phyloP scores from a whole-genome alignment of 2,797 vertebrate species.

The Anguilla anguilla region DNA sequence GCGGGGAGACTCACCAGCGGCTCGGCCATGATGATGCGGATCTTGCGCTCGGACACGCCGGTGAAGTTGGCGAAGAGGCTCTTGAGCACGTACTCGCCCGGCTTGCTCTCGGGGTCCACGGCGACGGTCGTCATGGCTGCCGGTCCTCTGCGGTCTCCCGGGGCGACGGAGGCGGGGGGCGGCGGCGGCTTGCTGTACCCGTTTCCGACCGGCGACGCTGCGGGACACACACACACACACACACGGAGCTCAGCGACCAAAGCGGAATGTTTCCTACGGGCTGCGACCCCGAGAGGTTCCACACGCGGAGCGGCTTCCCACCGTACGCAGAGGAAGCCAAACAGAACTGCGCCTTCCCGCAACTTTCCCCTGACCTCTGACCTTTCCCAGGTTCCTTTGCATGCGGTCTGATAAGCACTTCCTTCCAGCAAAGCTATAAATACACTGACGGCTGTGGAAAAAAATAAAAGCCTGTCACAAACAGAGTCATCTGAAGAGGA shows the following conservation, averaged over 20 bases:
- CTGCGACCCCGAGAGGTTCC: not conserved
- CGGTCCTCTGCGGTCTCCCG: conserved; percentile 86
- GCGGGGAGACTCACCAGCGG: conserved; percentile 83
- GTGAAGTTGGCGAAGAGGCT: conserved; percentile 96
- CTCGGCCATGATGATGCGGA: conserved; percentile 97
- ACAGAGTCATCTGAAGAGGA: not conserved
- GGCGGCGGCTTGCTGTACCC: conserved; percentile 91
- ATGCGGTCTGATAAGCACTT: not conserved
- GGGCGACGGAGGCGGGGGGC: conserved; percentile 81
- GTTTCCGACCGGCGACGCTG: conserved; percentile 93
- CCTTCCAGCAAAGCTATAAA: not conserved
- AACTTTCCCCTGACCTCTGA: not conserved
- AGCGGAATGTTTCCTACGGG: not conserved
- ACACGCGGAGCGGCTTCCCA: not conserved
- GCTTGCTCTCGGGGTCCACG: conserved; percentile 94
- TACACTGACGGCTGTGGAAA: not conserved
- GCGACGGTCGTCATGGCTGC: conserved; percentile 89
- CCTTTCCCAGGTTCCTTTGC: not conserved
- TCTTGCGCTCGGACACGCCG: conserved; percentile 89
- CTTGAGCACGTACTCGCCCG: conserved; percentile 95
- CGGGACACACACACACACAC: not conserved
- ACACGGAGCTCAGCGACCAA: not conserved
- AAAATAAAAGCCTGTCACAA: not conserved
- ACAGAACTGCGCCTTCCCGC: not conserved
- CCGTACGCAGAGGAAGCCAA: not conserved